phyloP scores from a whole-genome alignment of 1,140 invertebrate genomes.

The Drosophila burlai region DNA sequence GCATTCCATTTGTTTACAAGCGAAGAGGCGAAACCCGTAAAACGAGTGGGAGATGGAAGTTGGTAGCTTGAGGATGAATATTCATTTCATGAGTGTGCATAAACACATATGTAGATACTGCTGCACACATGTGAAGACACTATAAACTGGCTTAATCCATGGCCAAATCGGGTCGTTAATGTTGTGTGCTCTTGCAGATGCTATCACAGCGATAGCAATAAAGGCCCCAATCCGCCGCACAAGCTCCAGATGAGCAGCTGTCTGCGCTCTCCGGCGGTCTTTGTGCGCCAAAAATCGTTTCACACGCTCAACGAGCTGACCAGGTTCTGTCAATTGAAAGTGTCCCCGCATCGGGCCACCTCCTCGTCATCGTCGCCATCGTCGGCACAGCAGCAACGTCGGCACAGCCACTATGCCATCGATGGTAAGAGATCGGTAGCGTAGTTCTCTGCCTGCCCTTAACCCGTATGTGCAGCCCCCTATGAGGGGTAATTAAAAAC shows the following conservation, averaged over 20 bases:
- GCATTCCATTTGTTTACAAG: slow-evolving; percentile 29
- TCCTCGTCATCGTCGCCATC: slow-evolving; percentile 9
- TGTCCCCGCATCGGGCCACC: slow-evolving; percentile 37
- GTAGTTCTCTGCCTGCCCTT: slow-evolving; percentile 28
- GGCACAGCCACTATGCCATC: slow-evolving; percentile 52
- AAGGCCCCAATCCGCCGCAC: slow-evolving; percentile 47
- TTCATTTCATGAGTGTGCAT: slow-evolving; percentile 35
- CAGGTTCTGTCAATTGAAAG: slow-evolving; percentile 78
- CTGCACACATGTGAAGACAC: slow-evolving; percentile 25
- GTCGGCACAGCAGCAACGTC: slow-evolving; percentile 32
- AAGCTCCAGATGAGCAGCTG: slow-evolving; percentile 78
- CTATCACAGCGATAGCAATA: slow-evolving; percentile 72
- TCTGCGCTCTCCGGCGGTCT: slow-evolving; percentile 74
- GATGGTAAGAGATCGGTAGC: slow-evolving; percentile 66
- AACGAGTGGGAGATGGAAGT: slow-evolving; percentile 27
- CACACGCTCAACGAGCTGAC: slow-evolving; percentile 80
- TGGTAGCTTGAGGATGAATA: slow-evolving; percentile 29
- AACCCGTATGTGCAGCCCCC: slow-evolving; percentile 38
- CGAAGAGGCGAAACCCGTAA: slow-evolving; percentile 26
- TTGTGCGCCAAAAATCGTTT: slow-evolving; percentile 84
- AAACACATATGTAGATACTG: slow-evolving; percentile 17
- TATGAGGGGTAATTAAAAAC: slow-evolving; percentile 52
- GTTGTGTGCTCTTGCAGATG: slow-evolving; percentile 78
- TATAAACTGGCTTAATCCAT: slow-evolving; percentile 46
- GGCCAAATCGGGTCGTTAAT: slow-evolving; percentile 54